These are phyloP conservation scores for Epiblema foenella DNA, from an alignment of 2,888 invertebrate species.

Conservation along the genomic window DNA sequence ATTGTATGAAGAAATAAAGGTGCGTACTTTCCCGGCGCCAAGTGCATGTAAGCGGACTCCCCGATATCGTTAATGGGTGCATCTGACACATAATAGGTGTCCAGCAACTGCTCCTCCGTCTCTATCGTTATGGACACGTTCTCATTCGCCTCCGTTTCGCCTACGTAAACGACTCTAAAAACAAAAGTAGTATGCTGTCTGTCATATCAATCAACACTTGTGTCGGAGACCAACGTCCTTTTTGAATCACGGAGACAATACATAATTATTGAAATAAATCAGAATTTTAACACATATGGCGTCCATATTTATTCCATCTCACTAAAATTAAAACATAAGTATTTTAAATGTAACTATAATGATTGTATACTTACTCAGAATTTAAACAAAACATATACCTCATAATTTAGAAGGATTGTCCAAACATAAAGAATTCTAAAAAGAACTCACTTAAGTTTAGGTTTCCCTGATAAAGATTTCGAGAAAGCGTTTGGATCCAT, in stretches of 20 bases:
- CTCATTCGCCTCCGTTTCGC: constrained; percentile 73
- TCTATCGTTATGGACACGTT: constrained; percentile 75
- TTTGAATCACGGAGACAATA: too few relatives aligned
- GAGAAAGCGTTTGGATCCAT: constrained; percentile 85
- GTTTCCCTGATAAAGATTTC: constrained; percentile 86
- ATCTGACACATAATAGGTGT: constrained; percentile 84
- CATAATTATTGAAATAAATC: too few relatives aligned
- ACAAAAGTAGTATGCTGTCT: not conserved
- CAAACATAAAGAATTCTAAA: not conserved
- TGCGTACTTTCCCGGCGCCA: constrained; percentile 84
- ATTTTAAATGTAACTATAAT: too few relatives aligned
- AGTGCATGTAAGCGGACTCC: constrained; percentile 85
- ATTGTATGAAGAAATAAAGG: not conserved
- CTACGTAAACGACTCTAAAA: constrained; percentile 74
- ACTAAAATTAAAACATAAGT: too few relatives aligned
- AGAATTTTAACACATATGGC: too few relatives aligned
- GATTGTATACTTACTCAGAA: too few relatives aligned
- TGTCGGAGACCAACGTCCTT: too few relatives aligned
- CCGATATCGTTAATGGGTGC: constrained; percentile 76
- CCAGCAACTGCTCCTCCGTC: constrained; percentile 75
- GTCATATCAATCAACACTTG: too few relatives aligned
- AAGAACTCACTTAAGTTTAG: constrained; percentile 84
- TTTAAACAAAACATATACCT: too few relatives aligned
- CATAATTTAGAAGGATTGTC: too few relatives aligned
- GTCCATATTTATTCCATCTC: too few relatives aligned